Evolutionary conservation across 2,797 vertebrate genomes (phyloP), one percentile per base, ranked within the genome.

Genomic region (Aselliscus stoliczkanus): DNA sequence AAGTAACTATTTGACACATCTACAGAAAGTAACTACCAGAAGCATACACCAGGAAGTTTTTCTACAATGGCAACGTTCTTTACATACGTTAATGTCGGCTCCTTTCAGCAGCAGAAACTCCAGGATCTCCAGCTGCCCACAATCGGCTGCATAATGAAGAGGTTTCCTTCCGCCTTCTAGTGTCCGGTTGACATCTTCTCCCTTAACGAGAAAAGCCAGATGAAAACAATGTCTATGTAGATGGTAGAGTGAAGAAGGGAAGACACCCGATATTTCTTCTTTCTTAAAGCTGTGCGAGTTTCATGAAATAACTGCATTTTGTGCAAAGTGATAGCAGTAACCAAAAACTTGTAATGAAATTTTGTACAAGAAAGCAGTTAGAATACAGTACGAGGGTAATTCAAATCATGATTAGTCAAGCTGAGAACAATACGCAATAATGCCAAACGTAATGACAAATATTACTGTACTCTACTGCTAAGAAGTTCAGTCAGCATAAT

Each of bases 61-160:
- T 31, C 42, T 42, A 95, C 50, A 90, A 94, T 50, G 37, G 77
- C 17, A 95, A 93, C 72, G 0, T 75, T 56, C 50, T 93, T 56
- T 93, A 98, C 99, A 97, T 99, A 99, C 99, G 82, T 99, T 99
- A 97, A 99, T 98, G 94, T 99, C 99, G 65, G 99, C 99, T 98
- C 99, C 99, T 98, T 99, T 99, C 95, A 99, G 99, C 92, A 99
- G 98, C 83, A 99, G 99, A 96, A 99, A 99, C 94, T 99, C 98
- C 98, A 99, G 92, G 90, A 99, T 98, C 56, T 99, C 99, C 62
- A 97, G 96, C 42, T 99, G 99, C 85, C 99, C 99, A 72, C 98
- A 99, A 98, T 99, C 99, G 54, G 99, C 99, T 93, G 99, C 99
- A 58, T 99, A 99, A 97, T 99, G 99, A 97, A 99, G 98, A 93